A percentile compares a stretch with the other conserved stretches of the same genome.
Evolutionary conservation across 2,113 vertebrate species (phyloP).

Genomic region (Terrapene triunguis): DNA sequence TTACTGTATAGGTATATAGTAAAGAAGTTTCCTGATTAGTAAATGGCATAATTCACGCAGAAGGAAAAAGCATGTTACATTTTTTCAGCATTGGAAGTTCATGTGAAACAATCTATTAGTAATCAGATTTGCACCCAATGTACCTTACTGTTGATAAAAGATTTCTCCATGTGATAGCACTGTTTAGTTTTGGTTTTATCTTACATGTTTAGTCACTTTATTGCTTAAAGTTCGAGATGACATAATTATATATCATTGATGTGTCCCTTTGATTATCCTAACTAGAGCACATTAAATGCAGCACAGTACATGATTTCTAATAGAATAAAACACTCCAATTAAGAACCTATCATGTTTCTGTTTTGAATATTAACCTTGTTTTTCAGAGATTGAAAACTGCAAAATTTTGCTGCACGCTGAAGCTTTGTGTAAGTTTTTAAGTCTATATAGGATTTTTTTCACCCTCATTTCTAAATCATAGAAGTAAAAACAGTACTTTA

Average conservation of each 20-base stretch:
- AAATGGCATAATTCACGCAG: not conserved
- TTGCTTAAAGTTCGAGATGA: constrained; percentile 2
- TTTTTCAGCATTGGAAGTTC: not conserved
- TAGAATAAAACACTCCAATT: not conserved
- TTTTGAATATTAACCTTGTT: not conserved
- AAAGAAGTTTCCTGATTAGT: not conserved
- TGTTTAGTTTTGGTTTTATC: not conserved
- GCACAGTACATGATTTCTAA: not conserved
- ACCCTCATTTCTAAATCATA: not conserved
- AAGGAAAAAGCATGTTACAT: not conserved
- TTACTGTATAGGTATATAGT: not conserved
- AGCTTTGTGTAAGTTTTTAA: not conserved
- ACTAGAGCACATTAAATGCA: not conserved
- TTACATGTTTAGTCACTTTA: not conserved
- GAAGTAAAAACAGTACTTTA: not conserved
- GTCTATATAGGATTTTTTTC: not conserved
- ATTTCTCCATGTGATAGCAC: not conserved
- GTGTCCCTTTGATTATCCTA: not conserved
- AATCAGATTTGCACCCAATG: not conserved
- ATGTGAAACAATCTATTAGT: not conserved
- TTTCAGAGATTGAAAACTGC: not conserved
- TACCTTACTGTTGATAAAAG: not conserved
- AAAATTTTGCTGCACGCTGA: not conserved
- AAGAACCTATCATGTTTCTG: not conserved
- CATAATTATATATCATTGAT: not conserved